A percentile compares a stretch with the other conserved stretches of the same genome.
Evolutionary conservation across 2,113 vertebrate genomes (phyloP).

Genomic region (Ancistrus triradiatus): DNA sequence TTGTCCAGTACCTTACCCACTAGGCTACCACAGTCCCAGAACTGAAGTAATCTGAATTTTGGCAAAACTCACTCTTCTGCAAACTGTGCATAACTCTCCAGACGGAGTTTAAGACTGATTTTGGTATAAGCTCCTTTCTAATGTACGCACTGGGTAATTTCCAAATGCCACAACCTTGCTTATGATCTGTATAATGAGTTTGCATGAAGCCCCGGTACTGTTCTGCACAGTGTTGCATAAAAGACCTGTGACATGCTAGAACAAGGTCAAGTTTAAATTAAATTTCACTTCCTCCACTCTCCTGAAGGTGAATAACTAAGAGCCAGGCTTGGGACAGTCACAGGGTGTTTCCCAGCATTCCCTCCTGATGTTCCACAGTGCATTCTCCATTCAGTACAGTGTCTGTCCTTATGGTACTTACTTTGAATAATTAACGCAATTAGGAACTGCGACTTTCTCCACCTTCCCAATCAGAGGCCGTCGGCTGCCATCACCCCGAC

Average conservation of each 20-base stretch:
- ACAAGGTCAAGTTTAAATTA: conserved; percentile 13
- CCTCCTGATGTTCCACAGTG: background rate
- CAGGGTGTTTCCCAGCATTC: conserved; percentile 5
- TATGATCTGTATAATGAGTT: background rate
- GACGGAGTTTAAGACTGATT: no score
- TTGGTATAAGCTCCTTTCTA: background rate
- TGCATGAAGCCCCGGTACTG: background rate
- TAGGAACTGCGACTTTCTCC: conserved; percentile 43
- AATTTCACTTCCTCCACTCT: conserved; percentile 9
- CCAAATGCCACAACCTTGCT: conserved; percentile 3
- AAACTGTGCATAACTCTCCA: no score
- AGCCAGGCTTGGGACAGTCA: conserved; percentile 18
- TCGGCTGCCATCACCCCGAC: conserved; percentile 43
- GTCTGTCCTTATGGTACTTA: conserved; percentile 24
- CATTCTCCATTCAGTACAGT: conserved; percentile 2
- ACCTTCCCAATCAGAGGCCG: conserved; percentile 42
- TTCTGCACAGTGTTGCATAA: background rate
- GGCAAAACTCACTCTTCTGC: no score
- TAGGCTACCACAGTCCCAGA: no score
- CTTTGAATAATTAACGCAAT: conserved; percentile 53
- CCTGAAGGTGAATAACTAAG: conserved; percentile 14
- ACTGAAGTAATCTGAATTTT: no score
- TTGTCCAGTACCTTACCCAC: no score
- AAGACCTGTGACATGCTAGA: conserved; percentile 20
- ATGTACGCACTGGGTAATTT: background rate